Evolutionary conservation across 2,113 vertebrate genomes (phyloP), one percentile per base, ranked within the genome.

Genomic region (Marmota flaviventris): DNA sequence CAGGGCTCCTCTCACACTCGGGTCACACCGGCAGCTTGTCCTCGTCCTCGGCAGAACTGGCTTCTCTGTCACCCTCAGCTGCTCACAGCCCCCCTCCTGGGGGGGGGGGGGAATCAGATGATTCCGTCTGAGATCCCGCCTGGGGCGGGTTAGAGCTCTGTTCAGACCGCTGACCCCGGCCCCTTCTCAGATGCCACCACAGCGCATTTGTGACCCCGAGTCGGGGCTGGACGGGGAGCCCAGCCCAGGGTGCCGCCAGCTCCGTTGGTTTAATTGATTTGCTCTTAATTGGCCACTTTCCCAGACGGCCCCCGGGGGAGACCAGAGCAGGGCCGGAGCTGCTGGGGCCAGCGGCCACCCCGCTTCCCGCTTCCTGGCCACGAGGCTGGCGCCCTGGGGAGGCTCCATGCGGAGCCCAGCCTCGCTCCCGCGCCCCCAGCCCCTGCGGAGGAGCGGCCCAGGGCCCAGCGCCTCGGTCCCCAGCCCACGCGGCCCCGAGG

Each of bases 261-360:
- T 1, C 51, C 53, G 90, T 90, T 96, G 75, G 70, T 56, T 95
- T 97, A 97, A 97, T 97, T 95, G 97, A 97, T 96, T 94, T 76
- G 48, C 58, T 87, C 92, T 82, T 93, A 94, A 97, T 16, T 96
- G 95, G 92, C 92, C 4, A 58, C 20, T 63, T 95, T 94, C 82
- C 96, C 48, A 2, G 84, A 48, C 4, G 51, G 34, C 8, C 42
- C 34, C 34, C 29, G 61, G 70, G 13, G 25, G 56, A n/a, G 53
- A 25, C 39, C 56, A 6, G 56, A 3, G 83, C 20, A 2, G 56
- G 42, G 2, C 0, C 1, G 1, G 81, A 56, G 85, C n/a, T 7
- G 13, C 77, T 34, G 72, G 48, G 48, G 2, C 53, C 72, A 2
- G 3, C 11, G 10, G 48, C 10, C 12, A 4, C n/a, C n/a, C 25